Evolutionary conservation across 2,113 vertebrate species (phyloP).

Genomic region (Tachysurus vachellii): DNA sequence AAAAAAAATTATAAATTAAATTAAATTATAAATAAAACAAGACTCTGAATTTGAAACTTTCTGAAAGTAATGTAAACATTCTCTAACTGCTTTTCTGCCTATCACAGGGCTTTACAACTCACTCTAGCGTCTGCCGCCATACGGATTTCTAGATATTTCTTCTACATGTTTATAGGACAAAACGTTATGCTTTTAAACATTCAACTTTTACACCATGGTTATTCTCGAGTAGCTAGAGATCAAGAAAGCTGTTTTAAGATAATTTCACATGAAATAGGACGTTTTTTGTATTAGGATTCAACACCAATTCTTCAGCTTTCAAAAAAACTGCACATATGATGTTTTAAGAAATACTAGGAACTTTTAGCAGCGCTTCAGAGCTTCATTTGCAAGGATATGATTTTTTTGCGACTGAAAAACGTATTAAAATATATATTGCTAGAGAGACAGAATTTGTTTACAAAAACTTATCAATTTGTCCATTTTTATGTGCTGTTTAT

Average conservation of each 20-base stretch:
- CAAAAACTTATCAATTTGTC: no score
- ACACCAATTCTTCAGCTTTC: not conserved
- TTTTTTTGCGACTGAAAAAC: not conserved
- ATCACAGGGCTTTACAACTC: not conserved
- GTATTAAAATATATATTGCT: not conserved
- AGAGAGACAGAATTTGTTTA: not conserved
- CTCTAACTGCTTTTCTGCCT: not conserved
- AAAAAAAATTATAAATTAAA: no score
- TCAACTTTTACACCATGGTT: not conserved
- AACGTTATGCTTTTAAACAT: not conserved
- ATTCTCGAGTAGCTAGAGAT: not conserved
- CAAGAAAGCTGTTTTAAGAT: not conserved
- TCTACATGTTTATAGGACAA: not conserved
- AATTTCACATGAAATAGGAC: not conserved
- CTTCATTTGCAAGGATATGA: not conserved
- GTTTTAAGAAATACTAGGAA: not conserved
- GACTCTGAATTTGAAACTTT: no score
- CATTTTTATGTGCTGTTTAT: no score
- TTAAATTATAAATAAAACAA: no score
- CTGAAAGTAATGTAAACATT: not conserved
- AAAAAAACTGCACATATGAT: not conserved
- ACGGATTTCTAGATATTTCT: not conserved
- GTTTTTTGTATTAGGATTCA: not conserved
- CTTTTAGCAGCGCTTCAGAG: not conserved
- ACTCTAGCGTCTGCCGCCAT: not conserved